phyloP scores from a whole-genome alignment of 1,140 invertebrate genomes.

The Drepana arcuata region DNA sequence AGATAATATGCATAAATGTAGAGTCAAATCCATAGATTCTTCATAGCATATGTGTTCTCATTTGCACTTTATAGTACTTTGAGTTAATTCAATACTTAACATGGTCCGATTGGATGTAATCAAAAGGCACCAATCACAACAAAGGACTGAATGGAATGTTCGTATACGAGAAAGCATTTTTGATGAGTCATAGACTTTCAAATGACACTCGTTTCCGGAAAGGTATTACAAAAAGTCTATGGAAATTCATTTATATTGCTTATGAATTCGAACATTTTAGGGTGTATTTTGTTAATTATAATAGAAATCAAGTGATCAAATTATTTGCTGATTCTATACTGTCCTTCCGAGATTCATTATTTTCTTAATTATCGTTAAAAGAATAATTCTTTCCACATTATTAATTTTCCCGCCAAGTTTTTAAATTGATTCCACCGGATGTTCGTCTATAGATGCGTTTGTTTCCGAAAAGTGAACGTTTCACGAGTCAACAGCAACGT shows the following conservation, averaged over 20 bases:
- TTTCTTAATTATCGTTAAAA: too few species aligned
- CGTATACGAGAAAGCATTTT: conserved; percentile 43
- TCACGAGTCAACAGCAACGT: conserved; percentile 73
- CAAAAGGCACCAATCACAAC: conserved; percentile 25
- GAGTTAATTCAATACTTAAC: conserved; percentile 13
- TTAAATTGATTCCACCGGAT: conserved; percentile 65
- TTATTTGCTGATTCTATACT: too few species aligned
- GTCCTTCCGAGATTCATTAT: too few species aligned
- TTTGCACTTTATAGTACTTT: too few species aligned
- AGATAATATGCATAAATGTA: too few species aligned
- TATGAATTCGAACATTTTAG: conserved; percentile 10
- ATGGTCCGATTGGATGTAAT: conserved; percentile 21
- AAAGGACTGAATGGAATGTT: conserved; percentile 9
- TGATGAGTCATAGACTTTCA: conserved; percentile 63
- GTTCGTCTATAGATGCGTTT: conserved; percentile 71
- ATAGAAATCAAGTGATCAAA: too few species aligned
- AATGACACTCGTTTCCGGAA: conserved; percentile 67
- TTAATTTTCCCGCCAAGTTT: conserved; percentile 49
- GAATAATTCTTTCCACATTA: neutral
- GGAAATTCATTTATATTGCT: conserved; percentile 21
- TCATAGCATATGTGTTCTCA: too few species aligned
- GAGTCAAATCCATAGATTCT: too few species aligned
- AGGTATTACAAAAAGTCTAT: conserved; percentile 29
- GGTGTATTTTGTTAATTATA: neutral
- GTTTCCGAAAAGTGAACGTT: conserved; percentile 71